Evolutionary conservation across 1,140 invertebrate species (phyloP).

Genomic region (Magallana ariakensis): DNA sequence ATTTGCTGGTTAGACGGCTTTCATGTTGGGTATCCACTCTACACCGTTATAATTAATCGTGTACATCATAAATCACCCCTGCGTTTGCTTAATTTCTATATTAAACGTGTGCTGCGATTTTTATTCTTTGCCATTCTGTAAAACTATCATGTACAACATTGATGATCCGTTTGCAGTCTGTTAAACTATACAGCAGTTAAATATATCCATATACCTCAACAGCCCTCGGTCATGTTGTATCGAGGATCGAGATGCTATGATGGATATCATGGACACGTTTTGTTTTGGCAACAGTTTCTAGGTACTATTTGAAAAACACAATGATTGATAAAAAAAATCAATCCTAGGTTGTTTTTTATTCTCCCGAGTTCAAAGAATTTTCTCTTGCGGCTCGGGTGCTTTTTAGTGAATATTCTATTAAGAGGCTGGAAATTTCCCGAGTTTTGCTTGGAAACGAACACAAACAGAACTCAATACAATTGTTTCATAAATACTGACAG

Average conservation of each 20-base stretch:
- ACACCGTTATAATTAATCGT: too few species aligned
- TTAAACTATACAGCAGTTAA: too few species aligned
- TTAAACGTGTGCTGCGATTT: too few species aligned
- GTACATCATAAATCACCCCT: too few species aligned
- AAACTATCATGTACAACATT: too few species aligned
- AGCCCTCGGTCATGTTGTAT: background rate
- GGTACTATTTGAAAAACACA: background rate
- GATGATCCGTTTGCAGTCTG: too few species aligned
- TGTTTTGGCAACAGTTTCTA: slow-evolving; percentile 30
- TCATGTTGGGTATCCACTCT: too few species aligned
- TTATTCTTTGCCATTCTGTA: too few species aligned
- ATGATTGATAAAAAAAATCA: slow-evolving; percentile 32
- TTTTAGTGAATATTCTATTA: background rate
- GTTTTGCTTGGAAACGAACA: background rate
- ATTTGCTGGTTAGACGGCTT: too few species aligned
- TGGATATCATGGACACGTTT: background rate
- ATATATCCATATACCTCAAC: background rate
- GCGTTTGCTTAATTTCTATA: too few species aligned
- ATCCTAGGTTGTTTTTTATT: background rate
- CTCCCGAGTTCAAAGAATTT: slow-evolving; percentile 12
- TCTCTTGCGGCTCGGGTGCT: background rate
- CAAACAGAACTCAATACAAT: background rate
- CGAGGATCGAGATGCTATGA: background rate
- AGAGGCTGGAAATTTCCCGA: background rate
- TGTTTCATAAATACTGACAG: too few species aligned